phyloP scores from a whole-genome alignment of 2,888 invertebrate genomes.

The Bombyx huttoni region DNA sequence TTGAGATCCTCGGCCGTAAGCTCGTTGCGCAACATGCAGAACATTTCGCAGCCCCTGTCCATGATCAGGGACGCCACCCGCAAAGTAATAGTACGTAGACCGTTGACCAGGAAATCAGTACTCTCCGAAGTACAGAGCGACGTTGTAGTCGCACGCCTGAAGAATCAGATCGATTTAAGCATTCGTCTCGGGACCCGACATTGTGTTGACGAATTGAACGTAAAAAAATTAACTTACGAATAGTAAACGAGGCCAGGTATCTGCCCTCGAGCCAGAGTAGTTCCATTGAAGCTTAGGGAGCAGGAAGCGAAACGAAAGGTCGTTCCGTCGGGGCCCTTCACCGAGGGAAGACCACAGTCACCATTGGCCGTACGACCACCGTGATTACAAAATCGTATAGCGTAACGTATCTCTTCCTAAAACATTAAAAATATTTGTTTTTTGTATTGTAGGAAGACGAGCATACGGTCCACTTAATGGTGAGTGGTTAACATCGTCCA shows the following conservation, averaged over 20 bases:
- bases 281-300: conserved; percentile 96
- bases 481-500: too few species aligned
- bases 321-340: conserved; percentile 94
- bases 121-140: conserved; percentile 28
- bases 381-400: conserved; percentile 88
- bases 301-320: conserved; percentile 92
- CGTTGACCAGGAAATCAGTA: conserved; percentile 29
- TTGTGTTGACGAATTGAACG: too few species aligned
- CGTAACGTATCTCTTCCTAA: conserved; percentile 90
- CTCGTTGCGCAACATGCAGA: conserved; percentile 82
- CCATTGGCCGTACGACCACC: conserved; percentile 96
- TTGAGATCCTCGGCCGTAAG: conserved; percentile 60
- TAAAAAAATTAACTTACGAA: conserved; percentile 63
- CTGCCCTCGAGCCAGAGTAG: conserved; percentile 94
- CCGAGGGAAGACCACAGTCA: conserved; percentile 89
- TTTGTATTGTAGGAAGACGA: too few species aligned
- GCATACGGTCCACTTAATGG: too few species aligned
- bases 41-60: conserved; percentile 81
- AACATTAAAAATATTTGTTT: neutral
- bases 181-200: too few species aligned
- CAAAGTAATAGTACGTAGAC: conserved; percentile 68
- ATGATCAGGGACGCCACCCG: conserved; percentile 84
- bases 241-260: conserved; percentile 93
- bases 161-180: neutral
- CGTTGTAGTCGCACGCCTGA: conserved; percentile 10